Evolutionary conservation across 2,888 invertebrate species (phyloP).

Genomic region (Pseudanteris insignis): DNA sequence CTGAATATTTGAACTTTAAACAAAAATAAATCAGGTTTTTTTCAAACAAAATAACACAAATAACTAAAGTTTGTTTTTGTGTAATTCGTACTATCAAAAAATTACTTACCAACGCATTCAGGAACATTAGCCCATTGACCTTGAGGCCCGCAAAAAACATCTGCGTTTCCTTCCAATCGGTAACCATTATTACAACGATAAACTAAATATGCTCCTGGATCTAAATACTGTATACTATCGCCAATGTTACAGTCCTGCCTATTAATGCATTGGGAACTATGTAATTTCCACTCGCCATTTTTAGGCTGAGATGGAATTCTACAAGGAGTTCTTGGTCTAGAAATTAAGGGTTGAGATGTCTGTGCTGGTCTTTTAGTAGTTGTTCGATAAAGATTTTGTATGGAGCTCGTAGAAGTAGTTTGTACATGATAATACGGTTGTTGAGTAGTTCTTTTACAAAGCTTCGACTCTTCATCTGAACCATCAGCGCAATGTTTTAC

Average conservation of each 20-base stretch:
- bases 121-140: slow-evolving; percentile 56
- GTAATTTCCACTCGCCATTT: slow-evolving; percentile 55
- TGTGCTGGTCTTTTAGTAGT: slow-evolving; percentile 2
- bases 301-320: slow-evolving; percentile 51
- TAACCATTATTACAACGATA: slow-evolving; percentile 57
- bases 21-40: too few relatives aligned
- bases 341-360: background rate
- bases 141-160: slow-evolving; percentile 51
- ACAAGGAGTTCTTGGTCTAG: slow-evolving; percentile 44
- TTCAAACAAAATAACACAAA: too few relatives aligned
- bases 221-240: slow-evolving; percentile 32
- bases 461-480: slow-evolving; percentile 66
- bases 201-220: slow-evolving; percentile 54
- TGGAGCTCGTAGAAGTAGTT: background rate
- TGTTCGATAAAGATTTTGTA: background rate
- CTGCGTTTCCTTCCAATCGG: slow-evolving; percentile 43
- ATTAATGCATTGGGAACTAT: slow-evolving; percentile 49
- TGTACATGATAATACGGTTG: background rate
- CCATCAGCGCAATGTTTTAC: slow-evolving; percentile 67
- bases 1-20: too few relatives aligned
- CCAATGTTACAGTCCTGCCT: slow-evolving; percentile 48
- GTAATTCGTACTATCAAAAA: too few relatives aligned
- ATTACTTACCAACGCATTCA: slow-evolving; percentile 54
- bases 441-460: slow-evolving; percentile 45
- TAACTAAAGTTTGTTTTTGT: too few relatives aligned